A percentile compares a stretch with the other conserved stretches of the same genome.
Conservation (phyloP, 2,888 invertebrate genomes). For the Pterostichus madidus region DNA sequence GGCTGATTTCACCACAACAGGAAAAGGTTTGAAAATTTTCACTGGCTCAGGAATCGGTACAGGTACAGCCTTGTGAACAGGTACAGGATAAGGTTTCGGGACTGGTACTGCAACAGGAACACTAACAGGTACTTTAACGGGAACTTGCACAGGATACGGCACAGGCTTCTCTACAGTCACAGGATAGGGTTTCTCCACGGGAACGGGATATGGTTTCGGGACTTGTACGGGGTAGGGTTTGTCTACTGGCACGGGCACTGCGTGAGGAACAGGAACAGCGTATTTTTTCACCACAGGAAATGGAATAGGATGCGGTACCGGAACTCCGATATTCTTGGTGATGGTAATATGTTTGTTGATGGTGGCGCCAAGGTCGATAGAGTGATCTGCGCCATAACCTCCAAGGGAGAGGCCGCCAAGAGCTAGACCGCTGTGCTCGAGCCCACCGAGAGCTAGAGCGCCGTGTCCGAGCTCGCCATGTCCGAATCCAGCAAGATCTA, state of each 20-base stretch:
- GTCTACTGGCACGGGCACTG: conserved; percentile 75
- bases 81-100: conserved; percentile 76
- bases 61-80: conserved; percentile 78
- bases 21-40: conserved; percentile 79
- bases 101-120: conserved; percentile 74
- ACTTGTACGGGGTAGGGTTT: conserved; percentile 77
- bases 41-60: conserved; percentile 79
- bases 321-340: conserved; percentile 74
- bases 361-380: conserved; percentile 70
- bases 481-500: not conserved
- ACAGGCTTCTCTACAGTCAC: conserved; percentile 79
- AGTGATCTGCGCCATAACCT: conserved; percentile 68
- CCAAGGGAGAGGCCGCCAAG: conserved; percentile 7
- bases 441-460: not conserved
- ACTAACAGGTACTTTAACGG: conserved; percentile 76
- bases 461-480: not conserved
- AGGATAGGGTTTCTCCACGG: conserved; percentile 79
- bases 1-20: conserved; percentile 73
- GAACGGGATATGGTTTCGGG: conserved; percentile 78
- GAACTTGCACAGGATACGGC: conserved; percentile 76
- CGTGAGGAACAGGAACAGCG: conserved; percentile 72
- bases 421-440: not conserved
- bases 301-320: conserved; percentile 79
- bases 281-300: conserved; percentile 77
- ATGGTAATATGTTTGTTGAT: conserved; percentile 65